These are phyloP conservation scores for Cyrtodaria siliqua DNA, from an alignment of 2,888 invertebrate species.

Conservation along the genomic window DNA sequence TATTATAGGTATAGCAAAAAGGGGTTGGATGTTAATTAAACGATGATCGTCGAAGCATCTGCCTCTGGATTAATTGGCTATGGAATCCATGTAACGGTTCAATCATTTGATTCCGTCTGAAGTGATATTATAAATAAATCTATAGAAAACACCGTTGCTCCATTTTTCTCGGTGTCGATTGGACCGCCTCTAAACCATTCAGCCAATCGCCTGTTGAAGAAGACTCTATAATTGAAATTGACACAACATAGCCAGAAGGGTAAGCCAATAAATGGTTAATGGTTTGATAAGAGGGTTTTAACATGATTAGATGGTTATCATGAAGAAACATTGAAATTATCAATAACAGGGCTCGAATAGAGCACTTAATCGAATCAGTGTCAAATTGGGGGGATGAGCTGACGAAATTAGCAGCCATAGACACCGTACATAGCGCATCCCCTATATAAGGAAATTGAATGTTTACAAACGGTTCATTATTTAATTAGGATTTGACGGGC, in stretches of 20 bases:
- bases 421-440: neutral
- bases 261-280: constrained; percentile 43
- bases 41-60: too few species aligned
- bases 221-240: too few species aligned
- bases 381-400: constrained; percentile 40
- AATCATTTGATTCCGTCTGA: too few species aligned
- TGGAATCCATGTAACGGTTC: too few species aligned
- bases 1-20: too few species aligned
- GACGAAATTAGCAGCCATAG: constrained; percentile 27
- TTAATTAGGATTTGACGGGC: constrained; percentile 4
- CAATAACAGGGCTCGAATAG: constrained; percentile 52
- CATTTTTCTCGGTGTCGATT: constrained; percentile 10
- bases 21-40: too few species aligned
- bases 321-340: constrained; percentile 56
- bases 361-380: constrained; percentile 65
- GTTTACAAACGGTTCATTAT: constrained; percentile 4
- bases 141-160: too few species aligned
- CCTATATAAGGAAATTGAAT: constrained; percentile 23
- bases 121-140: too few species aligned
- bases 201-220: constrained; percentile 29
- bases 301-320: constrained; percentile 61
- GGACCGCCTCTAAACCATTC: constrained; percentile 12
- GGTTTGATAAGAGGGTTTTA: constrained; percentile 55
- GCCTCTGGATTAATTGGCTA: too few species aligned
- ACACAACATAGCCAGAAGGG: constrained; percentile 52